Conservation (phyloP, 2,797 vertebrate species). For the Apogon hyalosoma region DNA sequence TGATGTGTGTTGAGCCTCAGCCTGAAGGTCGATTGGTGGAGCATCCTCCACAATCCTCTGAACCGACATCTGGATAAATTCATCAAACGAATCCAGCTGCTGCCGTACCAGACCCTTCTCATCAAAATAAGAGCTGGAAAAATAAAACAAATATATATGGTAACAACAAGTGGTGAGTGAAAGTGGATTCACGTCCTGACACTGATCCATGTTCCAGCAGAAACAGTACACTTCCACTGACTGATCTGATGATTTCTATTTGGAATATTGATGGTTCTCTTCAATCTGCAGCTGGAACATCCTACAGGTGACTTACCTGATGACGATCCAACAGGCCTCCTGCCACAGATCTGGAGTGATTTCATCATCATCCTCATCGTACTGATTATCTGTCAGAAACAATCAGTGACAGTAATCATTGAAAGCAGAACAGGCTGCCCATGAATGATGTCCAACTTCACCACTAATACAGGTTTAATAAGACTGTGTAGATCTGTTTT, state of each 20-base stretch:
- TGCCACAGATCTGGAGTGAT: conserved; percentile 99
- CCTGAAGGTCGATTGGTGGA: conserved; percentile 97
- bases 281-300: background rate
- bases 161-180: conserved; percentile 12
- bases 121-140: conserved; percentile 94
- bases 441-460: background rate
- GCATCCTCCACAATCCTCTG: conserved; percentile 98
- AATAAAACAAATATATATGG: background rate
- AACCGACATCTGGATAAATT: conserved; percentile 99
- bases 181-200: background rate
- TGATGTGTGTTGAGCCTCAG: conserved; percentile 96
- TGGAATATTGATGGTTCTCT: background rate
- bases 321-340: conserved; percentile 99
- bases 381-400: conserved; percentile 90
- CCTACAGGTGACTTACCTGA: conserved; percentile 85
- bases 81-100: conserved; percentile 97
- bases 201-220: background rate
- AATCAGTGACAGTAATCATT: background rate
- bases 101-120: conserved; percentile 98
- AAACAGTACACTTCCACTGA: too few species aligned
- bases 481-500: too few species aligned
- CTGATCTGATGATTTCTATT: background rate
- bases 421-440: background rate
- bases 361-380: conserved; percentile 98
- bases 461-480: background rate